Evolutionary conservation across 1,140 invertebrate species (phyloP), one percentile per base, ranked within the genome.

Genomic region (Phenacoccus solenopsis): DNA sequence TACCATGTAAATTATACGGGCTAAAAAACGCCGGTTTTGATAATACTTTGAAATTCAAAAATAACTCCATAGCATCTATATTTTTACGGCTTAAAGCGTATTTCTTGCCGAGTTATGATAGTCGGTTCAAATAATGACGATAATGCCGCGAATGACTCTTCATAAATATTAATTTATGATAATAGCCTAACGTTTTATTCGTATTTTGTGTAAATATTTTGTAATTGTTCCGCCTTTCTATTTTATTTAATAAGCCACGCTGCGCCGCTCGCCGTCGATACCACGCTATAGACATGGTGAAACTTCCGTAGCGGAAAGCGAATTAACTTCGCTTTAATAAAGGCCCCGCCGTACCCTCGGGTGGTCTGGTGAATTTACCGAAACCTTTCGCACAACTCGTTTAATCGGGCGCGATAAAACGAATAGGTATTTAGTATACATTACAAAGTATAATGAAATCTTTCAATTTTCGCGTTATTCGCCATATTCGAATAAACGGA

Each of bases 101-200:
- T 49, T n/a, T 49, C 30, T 32, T n/a, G 38, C 3, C 38, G 38
- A 49, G 38, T 49, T 49, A 49, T 49, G 38, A 49, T 49, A 49
- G 13, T 49, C 38, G 38, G 38, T 49, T 49, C 20, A 49, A 49
- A 49, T 49, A 49, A 49, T 49, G 20, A 49, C 38, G 38, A 49
- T 49, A 49, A 49, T 49, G 38, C 38, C 38, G 38, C 38, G 5
- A 49, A 49, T 49, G 38, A 49, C 38, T 49, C 38, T 49, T 49
- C 38, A 49, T 49, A 49, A 49, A 49, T 49, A 49, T 49, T 49
- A 49, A 49, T 49, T 49, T 49, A 49, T 49, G 38, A 49, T 49
- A 49, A 49, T 49, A 49, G 38, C 38, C 38, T 10, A 49, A 49
- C 38, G 38, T 49, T 49, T 49, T 49, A 49, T 49, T 49, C 38